These are phyloP conservation scores for Podiceps cristatus DNA, from an alignment of 2,113 vertebrate species.

Conservation along the genomic window DNA sequence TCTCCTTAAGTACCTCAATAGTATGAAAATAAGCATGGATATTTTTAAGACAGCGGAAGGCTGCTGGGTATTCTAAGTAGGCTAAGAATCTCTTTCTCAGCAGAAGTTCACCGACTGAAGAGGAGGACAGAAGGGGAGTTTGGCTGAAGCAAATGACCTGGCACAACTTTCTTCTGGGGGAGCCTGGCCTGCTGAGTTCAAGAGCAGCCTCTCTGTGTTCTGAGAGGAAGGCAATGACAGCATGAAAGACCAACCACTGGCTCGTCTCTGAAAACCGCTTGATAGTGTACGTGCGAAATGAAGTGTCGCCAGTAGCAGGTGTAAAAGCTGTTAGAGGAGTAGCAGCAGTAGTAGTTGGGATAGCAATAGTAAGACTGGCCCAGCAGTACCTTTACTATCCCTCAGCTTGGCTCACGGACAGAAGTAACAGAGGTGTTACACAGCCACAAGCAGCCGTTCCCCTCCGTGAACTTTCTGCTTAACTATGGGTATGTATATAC, in stretches of 20 bases:
- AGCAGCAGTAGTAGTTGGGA: background rate
- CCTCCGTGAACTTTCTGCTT: background rate
- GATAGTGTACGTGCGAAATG: background rate
- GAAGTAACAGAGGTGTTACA: background rate
- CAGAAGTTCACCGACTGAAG: background rate
- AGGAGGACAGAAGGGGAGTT: background rate
- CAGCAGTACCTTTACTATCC: too few relatives aligned
- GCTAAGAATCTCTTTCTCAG: background rate
- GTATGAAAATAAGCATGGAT: background rate
- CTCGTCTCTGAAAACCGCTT: background rate
- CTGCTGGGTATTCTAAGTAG: background rate
- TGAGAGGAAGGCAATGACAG: background rate
- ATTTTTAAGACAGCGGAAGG: background rate
- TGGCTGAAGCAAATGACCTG: background rate
- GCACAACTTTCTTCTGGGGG: background rate
- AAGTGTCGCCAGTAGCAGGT: background rate
- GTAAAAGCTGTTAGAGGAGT: background rate
- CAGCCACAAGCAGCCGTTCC: background rate
- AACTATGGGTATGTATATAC: background rate
- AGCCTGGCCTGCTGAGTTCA: background rate
- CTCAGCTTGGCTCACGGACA: background rate
- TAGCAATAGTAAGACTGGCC: background rate
- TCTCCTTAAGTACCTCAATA: background rate
- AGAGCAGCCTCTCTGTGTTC: background rate
- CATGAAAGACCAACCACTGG: background rate